These are phyloP conservation scores for Chamaetylas fuelleborni DNA, from an alignment of 2,113 vertebrate species.

Conservation along the genomic window DNA sequence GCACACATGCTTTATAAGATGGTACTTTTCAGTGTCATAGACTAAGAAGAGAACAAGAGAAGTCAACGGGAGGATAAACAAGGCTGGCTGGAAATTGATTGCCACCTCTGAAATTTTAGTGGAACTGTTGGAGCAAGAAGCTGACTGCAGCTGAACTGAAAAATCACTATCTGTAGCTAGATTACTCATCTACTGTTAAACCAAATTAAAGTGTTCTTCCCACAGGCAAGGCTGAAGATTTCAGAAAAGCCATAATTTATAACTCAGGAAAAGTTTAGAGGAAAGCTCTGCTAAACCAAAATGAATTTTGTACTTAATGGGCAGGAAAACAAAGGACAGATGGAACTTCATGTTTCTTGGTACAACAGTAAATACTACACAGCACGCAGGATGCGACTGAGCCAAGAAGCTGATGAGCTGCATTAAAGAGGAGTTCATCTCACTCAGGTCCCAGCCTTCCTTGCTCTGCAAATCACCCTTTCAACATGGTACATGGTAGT, in stretches of 20 bases:
- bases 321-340: slow-evolving; percentile 37
- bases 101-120: slow-evolving; percentile 35
- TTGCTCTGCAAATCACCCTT: not conserved
- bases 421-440: not conserved
- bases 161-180: slow-evolving; percentile 31
- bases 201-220: slow-evolving; percentile 55
- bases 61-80: slow-evolving; percentile 14
- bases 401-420: not conserved
- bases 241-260: slow-evolving; percentile 12
- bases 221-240: slow-evolving; percentile 35
- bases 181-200: slow-evolving; percentile 60
- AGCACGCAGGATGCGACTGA: accelerated
- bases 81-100: slow-evolving; percentile 18
- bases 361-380: not conserved
- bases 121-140: slow-evolving; percentile 50
- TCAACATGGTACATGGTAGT: not conserved
- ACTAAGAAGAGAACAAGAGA: not conserved
- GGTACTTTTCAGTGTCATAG: not conserved
- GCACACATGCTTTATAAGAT: not conserved
- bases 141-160: slow-evolving; percentile 38
- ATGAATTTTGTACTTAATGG: slow-evolving; percentile 37
- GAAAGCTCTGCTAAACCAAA: not conserved
- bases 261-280: not conserved
- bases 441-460: not conserved
- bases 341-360: not conserved